phyloP scores from a whole-genome alignment of 2,113 vertebrate genomes.

The Pao palembangensis region DNA sequence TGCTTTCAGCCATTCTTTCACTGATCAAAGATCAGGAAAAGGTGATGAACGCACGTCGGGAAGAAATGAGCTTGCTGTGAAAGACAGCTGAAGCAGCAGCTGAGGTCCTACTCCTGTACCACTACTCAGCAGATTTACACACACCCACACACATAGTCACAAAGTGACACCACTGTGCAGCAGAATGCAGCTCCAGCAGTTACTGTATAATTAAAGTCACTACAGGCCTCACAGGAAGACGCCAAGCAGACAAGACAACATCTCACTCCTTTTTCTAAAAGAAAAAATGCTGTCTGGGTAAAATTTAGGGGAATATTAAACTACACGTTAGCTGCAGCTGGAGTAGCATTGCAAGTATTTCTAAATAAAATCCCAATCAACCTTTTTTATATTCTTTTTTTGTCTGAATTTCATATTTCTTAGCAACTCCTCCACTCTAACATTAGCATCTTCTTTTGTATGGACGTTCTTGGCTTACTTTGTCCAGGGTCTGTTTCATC shows the following conservation, averaged over 20 bases:
- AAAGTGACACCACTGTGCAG: conserved; percentile 23
- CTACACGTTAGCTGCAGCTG: no score
- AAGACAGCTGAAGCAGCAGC: conserved; percentile 41
- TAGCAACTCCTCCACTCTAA: no score
- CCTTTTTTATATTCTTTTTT: no score
- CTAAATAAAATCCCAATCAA: no score
- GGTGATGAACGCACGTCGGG: conserved; percentile 7
- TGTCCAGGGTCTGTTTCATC: neutral
- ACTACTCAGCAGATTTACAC: conserved; percentile 31
- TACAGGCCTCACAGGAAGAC: conserved; percentile 16
- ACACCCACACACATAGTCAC: conserved; percentile 22
- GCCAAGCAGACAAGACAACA: conserved; percentile 12
- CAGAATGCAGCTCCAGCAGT: conserved; percentile 27
- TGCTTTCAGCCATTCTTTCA: neutral
- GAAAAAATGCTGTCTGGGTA: no score
- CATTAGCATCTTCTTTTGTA: no score
- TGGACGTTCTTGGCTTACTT: no score
- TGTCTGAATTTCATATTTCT: no score
- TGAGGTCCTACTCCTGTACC: conserved; percentile 17
- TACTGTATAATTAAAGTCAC: conserved; percentile 44
- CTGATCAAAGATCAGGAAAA: conserved; percentile 31
- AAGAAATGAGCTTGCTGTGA: conserved; percentile 4
- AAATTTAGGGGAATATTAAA: no score
- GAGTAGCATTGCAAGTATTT: no score
- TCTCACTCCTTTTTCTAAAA: neutral